A percentile compares a stretch with the other conserved stretches of the same genome.
phyloP scores from a whole-genome alignment of 1,140 invertebrate species.

The Mya arenaria region DNA sequence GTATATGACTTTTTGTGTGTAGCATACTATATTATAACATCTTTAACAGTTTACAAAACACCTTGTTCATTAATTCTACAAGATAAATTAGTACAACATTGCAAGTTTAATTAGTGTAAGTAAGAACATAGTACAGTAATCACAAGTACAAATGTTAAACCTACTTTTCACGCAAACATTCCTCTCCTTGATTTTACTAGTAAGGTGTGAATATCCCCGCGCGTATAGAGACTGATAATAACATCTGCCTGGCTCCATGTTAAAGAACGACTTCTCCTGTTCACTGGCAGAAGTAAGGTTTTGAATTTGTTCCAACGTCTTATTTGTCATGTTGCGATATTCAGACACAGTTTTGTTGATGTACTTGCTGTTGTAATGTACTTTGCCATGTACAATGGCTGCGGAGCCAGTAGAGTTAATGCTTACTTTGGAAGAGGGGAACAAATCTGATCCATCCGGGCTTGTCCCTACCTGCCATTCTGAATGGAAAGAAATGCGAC shows the following conservation, averaged over 20 bases:
- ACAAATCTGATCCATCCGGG: background rate
- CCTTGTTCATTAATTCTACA: too few relatives aligned
- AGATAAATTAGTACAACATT: too few relatives aligned
- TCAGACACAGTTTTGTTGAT: conserved; percentile 25
- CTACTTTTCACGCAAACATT: conserved; percentile 30
- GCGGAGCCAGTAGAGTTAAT: background rate
- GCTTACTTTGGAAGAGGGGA: conserved; percentile 8
- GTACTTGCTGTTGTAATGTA: conserved; percentile 5
- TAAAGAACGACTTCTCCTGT: conserved; percentile 22
- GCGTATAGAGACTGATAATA: conserved; percentile 18
- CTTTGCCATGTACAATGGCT: conserved; percentile 30
- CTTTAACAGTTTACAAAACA: too few relatives aligned
- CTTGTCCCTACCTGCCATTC: conserved; percentile 26
- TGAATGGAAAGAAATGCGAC: background rate
- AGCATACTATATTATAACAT: too few relatives aligned
- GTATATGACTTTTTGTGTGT: too few relatives aligned
- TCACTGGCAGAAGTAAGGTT: background rate
- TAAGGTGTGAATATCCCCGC: conserved; percentile 15
- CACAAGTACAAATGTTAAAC: too few relatives aligned
- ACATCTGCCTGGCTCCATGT: conserved; percentile 42
- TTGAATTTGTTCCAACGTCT: background rate
- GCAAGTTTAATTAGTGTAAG: too few relatives aligned
- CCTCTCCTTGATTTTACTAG: conserved; percentile 28
- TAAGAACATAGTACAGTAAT: too few relatives aligned
- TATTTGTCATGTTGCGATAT: conserved; percentile 1